phyloP scores from a whole-genome alignment of 2,888 invertebrate species.

The Chloroclysta siterata region DNA sequence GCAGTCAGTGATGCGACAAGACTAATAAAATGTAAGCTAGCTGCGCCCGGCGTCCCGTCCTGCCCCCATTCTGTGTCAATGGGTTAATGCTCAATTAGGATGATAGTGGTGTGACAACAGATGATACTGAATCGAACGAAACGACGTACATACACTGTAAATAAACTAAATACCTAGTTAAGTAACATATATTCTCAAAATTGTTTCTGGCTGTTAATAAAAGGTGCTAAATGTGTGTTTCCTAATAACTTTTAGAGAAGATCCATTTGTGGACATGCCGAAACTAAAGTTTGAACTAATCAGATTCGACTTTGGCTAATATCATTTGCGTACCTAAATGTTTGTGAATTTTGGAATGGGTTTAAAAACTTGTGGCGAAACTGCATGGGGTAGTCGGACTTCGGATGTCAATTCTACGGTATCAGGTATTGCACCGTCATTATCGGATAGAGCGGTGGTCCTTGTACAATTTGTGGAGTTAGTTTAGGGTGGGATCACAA shows the following conservation, averaged over 20 bases:
- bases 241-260: not conserved
- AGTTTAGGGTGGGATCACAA: too few species aligned
- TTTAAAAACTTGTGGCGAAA: too few species aligned
- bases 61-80: constrained; percentile 57
- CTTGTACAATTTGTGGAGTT: too few species aligned
- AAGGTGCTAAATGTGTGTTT: not conserved
- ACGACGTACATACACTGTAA: constrained; percentile 3
- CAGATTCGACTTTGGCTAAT: too few species aligned
- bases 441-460: too few species aligned
- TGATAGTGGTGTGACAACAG: constrained; percentile 41
- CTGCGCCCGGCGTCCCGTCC: constrained; percentile 41
- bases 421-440: too few species aligned
- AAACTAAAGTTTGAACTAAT: too few species aligned
- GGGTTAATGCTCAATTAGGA: constrained; percentile 64
- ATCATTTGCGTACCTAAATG: too few species aligned
- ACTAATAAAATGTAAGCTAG: not conserved
- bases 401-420: too few species aligned
- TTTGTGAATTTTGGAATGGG: too few species aligned
- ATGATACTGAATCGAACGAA: constrained; percentile 15
- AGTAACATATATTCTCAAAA: too few species aligned
- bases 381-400: too few species aligned
- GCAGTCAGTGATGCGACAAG: constrained; percentile 1
- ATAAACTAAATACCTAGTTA: not conserved
- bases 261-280: not conserved
- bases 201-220: not conserved